phyloP scores from a whole-genome alignment of 2,797 vertebrate species.

The Gallinago solitaria region DNA sequence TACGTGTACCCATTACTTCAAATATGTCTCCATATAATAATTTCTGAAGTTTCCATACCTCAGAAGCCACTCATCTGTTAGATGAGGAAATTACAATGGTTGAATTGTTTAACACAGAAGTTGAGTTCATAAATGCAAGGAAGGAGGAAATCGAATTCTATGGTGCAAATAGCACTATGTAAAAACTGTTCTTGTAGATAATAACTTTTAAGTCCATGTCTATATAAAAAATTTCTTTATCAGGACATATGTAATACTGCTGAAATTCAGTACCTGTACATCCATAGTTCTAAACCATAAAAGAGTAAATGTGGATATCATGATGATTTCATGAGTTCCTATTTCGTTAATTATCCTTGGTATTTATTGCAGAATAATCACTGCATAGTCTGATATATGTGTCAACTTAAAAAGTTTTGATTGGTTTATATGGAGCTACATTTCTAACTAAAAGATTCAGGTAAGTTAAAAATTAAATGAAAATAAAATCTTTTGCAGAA shows the following conservation, averaged over 20 bases:
- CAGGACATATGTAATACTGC: not conserved
- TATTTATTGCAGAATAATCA: not conserved
- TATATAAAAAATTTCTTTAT: not conserved
- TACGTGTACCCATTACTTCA: not conserved
- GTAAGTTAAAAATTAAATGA: not conserved
- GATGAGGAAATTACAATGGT: not conserved
- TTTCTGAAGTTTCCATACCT: not conserved
- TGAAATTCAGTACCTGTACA: not conserved
- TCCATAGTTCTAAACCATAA: not conserved
- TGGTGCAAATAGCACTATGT: not conserved
- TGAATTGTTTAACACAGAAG: not conserved
- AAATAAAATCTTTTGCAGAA: not conserved
- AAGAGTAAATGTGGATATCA: not conserved
- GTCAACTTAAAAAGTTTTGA: not conserved
- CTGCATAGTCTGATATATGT: not conserved
- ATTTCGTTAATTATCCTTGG: not conserved
- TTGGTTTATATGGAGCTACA: not conserved
- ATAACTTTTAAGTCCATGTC: not conserved
- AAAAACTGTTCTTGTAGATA: not conserved
- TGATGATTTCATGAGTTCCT: not conserved
- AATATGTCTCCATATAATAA: not conserved
- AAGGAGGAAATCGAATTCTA: not conserved
- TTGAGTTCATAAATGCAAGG: not conserved
- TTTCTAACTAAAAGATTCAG: not conserved
- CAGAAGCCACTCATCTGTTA: not conserved